Evolutionary conservation across 2,888 invertebrate species (phyloP).

Genomic region (Alsophila aescularia): DNA sequence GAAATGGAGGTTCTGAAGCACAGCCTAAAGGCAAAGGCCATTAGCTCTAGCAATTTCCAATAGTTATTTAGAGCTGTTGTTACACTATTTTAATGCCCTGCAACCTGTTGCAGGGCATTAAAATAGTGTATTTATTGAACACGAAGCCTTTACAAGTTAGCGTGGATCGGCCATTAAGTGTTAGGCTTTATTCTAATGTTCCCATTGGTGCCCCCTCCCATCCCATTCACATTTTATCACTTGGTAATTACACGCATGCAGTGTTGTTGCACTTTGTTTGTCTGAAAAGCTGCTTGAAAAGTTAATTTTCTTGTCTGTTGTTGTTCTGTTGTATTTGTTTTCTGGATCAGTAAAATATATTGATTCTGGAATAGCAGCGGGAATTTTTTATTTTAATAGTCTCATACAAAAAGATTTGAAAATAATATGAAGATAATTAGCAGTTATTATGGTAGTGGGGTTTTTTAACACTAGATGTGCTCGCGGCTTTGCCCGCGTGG

Average conservation of each 20-base stretch:
- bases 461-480: too few relatives aligned
- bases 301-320: too few relatives aligned
- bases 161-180: conserved; percentile 26
- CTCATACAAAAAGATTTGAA: too few relatives aligned
- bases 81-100: too few relatives aligned
- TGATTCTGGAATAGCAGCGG: too few relatives aligned
- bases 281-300: too few relatives aligned
- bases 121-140: conserved; percentile 46
- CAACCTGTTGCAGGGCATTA: conserved; percentile 30
- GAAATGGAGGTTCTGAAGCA: conserved; percentile 17
- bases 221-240: conserved; percentile 9
- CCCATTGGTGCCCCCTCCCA: not conserved
- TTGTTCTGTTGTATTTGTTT: too few relatives aligned
- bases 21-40: conserved; percentile 15
- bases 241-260: conserved; percentile 8
- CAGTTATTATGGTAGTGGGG: too few relatives aligned
- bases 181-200: conserved; percentile 24
- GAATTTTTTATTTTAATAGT: too few relatives aligned
- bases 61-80: conserved; percentile 14
- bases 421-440: too few relatives aligned
- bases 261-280: not conserved
- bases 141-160: conserved; percentile 41
- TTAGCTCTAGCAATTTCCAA: conserved; percentile 5
- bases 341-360: too few relatives aligned
- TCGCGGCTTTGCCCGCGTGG: too few relatives aligned